Evolutionary conservation across 2,888 invertebrate genomes (phyloP), one percentile per base, ranked within the genome.

Genomic region (Theodoxus fluviatilis): DNA sequence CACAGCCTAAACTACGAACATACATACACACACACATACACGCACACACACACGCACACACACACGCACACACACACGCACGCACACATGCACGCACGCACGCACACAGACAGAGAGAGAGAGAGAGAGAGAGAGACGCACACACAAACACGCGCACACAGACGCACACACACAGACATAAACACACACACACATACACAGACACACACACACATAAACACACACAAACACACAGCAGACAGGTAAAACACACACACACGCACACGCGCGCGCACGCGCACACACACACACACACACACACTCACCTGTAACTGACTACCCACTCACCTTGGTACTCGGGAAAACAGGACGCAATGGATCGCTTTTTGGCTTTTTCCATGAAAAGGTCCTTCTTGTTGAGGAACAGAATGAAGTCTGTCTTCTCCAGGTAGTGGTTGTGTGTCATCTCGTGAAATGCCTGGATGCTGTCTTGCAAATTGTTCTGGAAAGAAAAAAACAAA

Each of bases 321-420:
- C 22, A 64, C 71, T 68, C 69, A 85, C 88, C 88, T 76, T 79
- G 81, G 75, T 86, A 88, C 3, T 85, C 82, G 38, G 84, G 84
- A 71, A 87, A 86, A 72, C 84, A 86, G 1, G 73, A 72, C 9
- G 75, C 80, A 31, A 88, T 72, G 6, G 82, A 79, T 35, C 74
- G 74, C 12, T 74, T 71, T 57, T 78, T 79, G n/a, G 87, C 73
- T 71, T 83, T 83, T 67, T 84, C 82, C 37, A 80, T 74, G 76
- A 88, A 87, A 47, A 87, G 75, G 74, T 88, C 88, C 52, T 80
- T 75, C 73, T 85, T 85, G 76, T 84, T 85, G 61, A 84, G 74
- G 73, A 85, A 83, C 15, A 85, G 80, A 28, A 88, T 84, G 75
- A 88, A 86, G 68, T 87, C 87, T 1, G 88, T 88, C 71, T 83